Evolutionary conservation across 2,888 invertebrate genomes (phyloP).

Genomic region (Eledona agricola): DNA sequence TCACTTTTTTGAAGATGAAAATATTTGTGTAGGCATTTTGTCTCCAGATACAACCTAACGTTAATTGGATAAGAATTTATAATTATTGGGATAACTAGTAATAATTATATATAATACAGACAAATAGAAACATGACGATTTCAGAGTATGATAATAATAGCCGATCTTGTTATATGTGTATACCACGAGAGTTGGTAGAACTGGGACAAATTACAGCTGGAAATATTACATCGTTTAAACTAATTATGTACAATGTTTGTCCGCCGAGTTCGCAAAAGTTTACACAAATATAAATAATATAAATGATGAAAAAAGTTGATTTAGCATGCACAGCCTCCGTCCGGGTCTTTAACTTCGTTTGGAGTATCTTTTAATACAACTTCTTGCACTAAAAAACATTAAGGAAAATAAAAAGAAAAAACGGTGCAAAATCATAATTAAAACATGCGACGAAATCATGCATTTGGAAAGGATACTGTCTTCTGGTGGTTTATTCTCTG

Average conservation of each 20-base stretch:
- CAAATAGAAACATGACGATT: too few species aligned
- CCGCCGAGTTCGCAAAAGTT: constrained; percentile 15
- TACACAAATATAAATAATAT: constrained; percentile 30
- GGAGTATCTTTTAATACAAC: constrained; percentile 97
- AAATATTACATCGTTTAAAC: constrained; percentile 5
- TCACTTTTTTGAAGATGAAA: too few species aligned
- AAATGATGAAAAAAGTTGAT: constrained; percentile 27
- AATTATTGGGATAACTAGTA: too few species aligned
- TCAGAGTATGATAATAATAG: too few species aligned
- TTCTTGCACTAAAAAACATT: constrained; percentile 89
- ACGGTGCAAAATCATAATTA: constrained; percentile 41
- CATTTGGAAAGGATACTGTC: constrained; percentile 84
- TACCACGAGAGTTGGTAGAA: constrained; percentile 2
- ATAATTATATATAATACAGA: too few species aligned
- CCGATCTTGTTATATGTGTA: too few species aligned
- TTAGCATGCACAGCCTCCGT: constrained; percentile 94
- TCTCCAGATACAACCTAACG: too few species aligned
- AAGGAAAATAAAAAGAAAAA: constrained; percentile 67
- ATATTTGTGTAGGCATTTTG: too few species aligned
- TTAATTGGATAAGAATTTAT: too few species aligned
- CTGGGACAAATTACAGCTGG: constrained; percentile 14
- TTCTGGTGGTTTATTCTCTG: constrained; percentile 94
- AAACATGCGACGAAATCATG: constrained; percentile 42
- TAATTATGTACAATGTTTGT: constrained; percentile 11
- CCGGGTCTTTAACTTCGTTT: constrained; percentile 91